Conservation (phyloP, 1,140 invertebrate species). For the Drosophila teissieri region DNA sequence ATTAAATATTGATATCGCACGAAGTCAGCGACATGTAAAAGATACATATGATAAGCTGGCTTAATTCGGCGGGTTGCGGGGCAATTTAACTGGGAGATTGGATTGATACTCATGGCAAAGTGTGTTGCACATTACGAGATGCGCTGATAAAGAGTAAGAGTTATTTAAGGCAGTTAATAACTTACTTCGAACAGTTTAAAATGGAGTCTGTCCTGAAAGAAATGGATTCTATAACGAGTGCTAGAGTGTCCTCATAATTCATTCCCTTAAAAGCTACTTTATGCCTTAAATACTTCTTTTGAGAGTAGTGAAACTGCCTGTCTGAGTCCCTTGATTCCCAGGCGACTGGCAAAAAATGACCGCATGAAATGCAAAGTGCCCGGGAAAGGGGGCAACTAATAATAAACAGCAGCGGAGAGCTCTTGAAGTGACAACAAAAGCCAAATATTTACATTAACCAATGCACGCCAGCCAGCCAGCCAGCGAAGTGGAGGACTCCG, state of each 20-base stretch:
- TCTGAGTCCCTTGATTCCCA: slow-evolving; percentile 12
- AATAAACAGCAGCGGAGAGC: slow-evolving; percentile 58
- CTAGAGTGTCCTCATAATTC: too few species aligned
- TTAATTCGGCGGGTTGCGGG: slow-evolving; percentile 29
- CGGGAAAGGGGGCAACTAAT: slow-evolving; percentile 35
- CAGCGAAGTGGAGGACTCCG: slow-evolving; percentile 42
- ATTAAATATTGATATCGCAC: slow-evolving; percentile 58
- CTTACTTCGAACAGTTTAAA: too few species aligned
- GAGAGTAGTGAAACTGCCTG: slow-evolving; percentile 6
- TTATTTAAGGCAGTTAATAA: too few species aligned
- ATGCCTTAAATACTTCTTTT: background rate
- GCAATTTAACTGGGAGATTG: background rate
- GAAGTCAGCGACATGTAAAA: slow-evolving; percentile 32
- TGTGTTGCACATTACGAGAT: too few species aligned
- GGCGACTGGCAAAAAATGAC: slow-evolving; percentile 11
- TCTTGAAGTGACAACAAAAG: slow-evolving; percentile 78
- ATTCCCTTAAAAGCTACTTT: background rate
- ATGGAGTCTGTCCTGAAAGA: too few species aligned
- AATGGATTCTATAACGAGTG: too few species aligned
- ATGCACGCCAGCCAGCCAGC: slow-evolving; percentile 27
- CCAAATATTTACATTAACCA: slow-evolving; percentile 77
- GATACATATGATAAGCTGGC: slow-evolving; percentile 50
- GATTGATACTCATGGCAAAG: background rate
- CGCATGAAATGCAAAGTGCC: slow-evolving; percentile 7
- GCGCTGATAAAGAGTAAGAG: too few species aligned